These are phyloP conservation scores for Sphecodes monilicornis DNA, from an alignment of 2,888 invertebrate genomes.

Conservation along the genomic window DNA sequence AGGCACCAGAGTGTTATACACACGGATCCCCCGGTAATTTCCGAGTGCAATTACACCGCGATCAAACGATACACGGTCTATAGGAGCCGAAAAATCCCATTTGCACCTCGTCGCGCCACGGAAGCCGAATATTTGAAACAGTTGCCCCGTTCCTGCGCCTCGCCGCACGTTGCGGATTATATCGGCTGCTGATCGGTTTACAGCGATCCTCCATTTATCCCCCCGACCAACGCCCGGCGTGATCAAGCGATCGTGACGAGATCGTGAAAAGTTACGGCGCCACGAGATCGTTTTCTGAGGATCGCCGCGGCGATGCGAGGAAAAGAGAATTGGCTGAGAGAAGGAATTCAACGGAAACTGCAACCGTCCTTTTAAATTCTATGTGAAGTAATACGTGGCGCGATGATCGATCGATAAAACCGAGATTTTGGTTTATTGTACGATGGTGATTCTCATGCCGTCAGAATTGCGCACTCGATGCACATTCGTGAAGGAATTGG, in stretches of 20 bases:
- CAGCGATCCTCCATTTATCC: conserved; percentile 60
- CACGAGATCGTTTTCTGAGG: neutral
- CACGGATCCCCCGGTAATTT: conserved; percentile 49
- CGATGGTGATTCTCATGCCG: neutral
- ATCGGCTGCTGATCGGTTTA: conserved; percentile 59
- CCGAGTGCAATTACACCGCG: conserved; percentile 61
- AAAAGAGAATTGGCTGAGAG: neutral
- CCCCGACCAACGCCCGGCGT: neutral
- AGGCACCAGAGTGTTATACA: conserved; percentile 18
- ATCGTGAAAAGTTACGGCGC: conserved; percentile 18
- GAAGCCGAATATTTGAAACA: conserved; percentile 52
- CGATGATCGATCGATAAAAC: neutral
- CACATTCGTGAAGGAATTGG: neutral
- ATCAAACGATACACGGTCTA: conserved; percentile 57
- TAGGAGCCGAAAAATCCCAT: conserved; percentile 43
- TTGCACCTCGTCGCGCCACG: conserved; percentile 43
- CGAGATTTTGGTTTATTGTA: neutral
- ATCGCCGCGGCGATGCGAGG: neutral
- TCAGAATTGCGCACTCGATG: neutral
- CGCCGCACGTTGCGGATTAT: conserved; percentile 47
- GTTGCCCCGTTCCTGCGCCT: conserved; percentile 3
- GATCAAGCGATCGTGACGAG: conserved; percentile 14
- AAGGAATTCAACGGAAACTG: neutral
- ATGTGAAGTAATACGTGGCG: neutral
- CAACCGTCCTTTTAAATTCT: neutral